These are phyloP conservation scores for Tanypteryx hageni DNA, from an alignment of 2,888 invertebrate genomes.

Conservation along the genomic window DNA sequence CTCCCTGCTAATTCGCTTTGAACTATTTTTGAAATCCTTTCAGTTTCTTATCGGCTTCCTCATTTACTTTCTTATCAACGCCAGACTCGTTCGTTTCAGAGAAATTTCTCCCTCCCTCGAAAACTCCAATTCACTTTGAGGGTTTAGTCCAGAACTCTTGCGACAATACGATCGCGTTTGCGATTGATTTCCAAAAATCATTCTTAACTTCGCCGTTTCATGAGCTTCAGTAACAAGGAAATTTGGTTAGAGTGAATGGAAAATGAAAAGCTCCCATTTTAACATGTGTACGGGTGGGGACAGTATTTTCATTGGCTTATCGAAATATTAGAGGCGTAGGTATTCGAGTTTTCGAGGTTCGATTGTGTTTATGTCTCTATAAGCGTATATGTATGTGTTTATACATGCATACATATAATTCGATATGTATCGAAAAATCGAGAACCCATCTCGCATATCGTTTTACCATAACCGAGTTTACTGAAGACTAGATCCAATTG, in stretches of 20 bases:
- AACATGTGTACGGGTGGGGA: too few relatives aligned
- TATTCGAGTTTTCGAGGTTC: too few relatives aligned
- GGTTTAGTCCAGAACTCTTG: not conserved
- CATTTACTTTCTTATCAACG: constrained; percentile 13
- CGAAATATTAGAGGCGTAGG: too few relatives aligned
- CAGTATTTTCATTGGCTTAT: too few relatives aligned
- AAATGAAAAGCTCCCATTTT: too few relatives aligned
- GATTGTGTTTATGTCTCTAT: too few relatives aligned
- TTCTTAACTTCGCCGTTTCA: not conserved
- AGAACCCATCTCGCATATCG: too few relatives aligned
- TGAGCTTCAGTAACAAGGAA: not conserved
- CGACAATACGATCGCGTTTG: not conserved
- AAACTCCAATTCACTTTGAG: not conserved
- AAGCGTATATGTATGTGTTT: too few relatives aligned
- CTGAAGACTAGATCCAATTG: not conserved
- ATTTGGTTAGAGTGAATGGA: not conserved
- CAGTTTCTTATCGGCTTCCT: not conserved
- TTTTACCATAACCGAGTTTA: too few relatives aligned
- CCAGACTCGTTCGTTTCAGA: not conserved
- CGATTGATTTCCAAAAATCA: not conserved
- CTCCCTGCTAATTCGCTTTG: not conserved
- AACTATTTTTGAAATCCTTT: not conserved
- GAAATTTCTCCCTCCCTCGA: not conserved
- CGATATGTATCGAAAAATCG: too few relatives aligned
- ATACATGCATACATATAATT: too few relatives aligned